Base-by-base conservation (phyloP, 2,113 vertebrate species). In the Apodemus sylvaticus region DNA sequence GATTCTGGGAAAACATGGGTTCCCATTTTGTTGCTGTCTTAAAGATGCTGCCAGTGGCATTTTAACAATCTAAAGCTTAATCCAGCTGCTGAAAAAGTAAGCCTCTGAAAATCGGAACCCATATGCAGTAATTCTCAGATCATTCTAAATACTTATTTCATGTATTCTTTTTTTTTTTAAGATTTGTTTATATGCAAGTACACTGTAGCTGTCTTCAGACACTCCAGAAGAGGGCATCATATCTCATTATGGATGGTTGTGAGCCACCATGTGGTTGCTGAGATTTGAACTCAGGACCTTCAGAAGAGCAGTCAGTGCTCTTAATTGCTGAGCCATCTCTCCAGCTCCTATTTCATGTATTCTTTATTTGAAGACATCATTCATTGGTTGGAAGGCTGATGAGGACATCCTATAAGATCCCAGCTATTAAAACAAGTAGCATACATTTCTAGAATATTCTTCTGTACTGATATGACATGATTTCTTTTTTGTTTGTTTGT, bases 11-110 rank as follows among this genome's bases (percentile, higher is more conserved):
- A 91, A 45, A 66, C 20, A 60, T 3, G 31, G 55, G 58, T 7
- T 92, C 66, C 73, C 36, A 13, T 70, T 66, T 74, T 64, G n/a
- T 17, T 36, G 45, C 83, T 90, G 26, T 89, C 13, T 4, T 66
- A n/a, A 31, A 68, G 34, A 64, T 66, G 68, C 60, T 66, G 86
- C 8, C n/a, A 45, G 48, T 34, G 70, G 29, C 34, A 12, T 29
- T 20, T 42, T 86, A 48, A 66, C 16, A 48, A 31, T 36, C 39
- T 70, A 77, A 53, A 90, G 34, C 55, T 73, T 76, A 74, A 94
- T 51, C 58, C 51, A 95, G 77, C 58, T 94, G 71, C 62, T 86
- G 48, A 90, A 83, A 70, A 96, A 91, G n/a, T 13, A 53, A 88
- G 55, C 11, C 70, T 87, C 42, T 89, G 82, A 91, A 60, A 68